Base-by-base conservation (phyloP, 2,888 invertebrate genomes). In the Drosophila anceps region DNA sequence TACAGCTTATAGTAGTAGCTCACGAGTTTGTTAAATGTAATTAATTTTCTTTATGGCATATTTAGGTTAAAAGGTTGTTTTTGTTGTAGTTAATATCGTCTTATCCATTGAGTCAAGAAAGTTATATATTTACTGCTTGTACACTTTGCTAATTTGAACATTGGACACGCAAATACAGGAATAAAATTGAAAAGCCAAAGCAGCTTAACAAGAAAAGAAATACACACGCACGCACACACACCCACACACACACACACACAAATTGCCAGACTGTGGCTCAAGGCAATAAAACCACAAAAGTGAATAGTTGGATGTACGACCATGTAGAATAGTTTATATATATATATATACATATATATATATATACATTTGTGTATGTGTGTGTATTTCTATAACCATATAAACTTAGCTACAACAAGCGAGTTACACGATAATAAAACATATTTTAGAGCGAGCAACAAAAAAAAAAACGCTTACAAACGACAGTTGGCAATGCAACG, bases 391-490 rank as follows among this genome's bases (percentile, higher is more conserved):
- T 50, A 69, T 61, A 62, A 78, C 41, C 62, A 69, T 63, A 69
- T 69, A 73, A 78, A 70, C 65, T 60, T 54, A 64, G 59, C 67
- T 59, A 87, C 75, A 84, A 79, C 80, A 81, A 81, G 70, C 88
- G 69, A 85, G 76, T 85, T 72, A 88, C 79, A 88, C 70, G 81
- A 88, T 81, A 85, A 85, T 85, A 85, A 88, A 85, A 85, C 88
- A 85, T 88, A 85, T 85, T 88, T 88, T 73, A 58, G 78, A 84
- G 68, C 67, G 64, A 68, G 69, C 76, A 76, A 67, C 71, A 74
- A 77, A 75, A 24, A 74, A 77, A 75, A 24, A 82, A 79, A 67
- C 53, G 62, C 57, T 78, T 44, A 61, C 74, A 73, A 70, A 73
- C 62, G 67, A 62, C 54, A 55, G 75, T 79, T 78, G 79, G 67